phyloP scores from a whole-genome alignment of 2,797 vertebrate genomes.

The Columba guinea region DNA sequence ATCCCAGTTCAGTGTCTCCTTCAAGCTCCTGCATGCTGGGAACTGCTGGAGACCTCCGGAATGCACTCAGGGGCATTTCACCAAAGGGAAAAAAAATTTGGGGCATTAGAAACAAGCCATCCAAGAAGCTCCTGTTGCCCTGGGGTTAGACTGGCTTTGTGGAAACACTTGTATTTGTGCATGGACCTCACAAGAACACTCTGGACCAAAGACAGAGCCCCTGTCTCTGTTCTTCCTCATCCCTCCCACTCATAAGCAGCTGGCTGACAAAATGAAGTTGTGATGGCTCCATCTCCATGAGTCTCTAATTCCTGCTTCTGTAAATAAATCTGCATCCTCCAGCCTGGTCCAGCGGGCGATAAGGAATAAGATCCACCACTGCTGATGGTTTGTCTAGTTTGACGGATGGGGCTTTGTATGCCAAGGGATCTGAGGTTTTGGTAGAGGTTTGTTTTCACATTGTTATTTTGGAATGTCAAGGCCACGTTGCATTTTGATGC shows the following conservation, averaged over 20 bases:
- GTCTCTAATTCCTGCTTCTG: background rate
- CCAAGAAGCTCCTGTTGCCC: background rate
- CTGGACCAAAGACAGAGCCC: background rate
- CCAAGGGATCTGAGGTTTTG: background rate
- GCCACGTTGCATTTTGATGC: background rate
- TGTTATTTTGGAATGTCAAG: background rate
- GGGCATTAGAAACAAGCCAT: background rate
- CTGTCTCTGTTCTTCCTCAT: background rate
- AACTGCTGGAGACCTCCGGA: background rate
- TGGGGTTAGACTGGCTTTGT: background rate
- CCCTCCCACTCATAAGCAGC: background rate
- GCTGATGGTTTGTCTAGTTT: background rate
- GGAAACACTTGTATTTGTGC: background rate
- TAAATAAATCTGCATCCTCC: background rate
- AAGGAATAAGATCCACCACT: background rate
- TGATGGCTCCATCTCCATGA: accelerated
- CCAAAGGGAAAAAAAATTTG: background rate
- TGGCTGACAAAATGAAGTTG: background rate
- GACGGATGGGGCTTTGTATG: background rate
- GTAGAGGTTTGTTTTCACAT: background rate
- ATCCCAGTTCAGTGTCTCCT: background rate
- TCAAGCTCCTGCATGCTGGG: background rate
- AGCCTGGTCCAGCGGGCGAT: background rate
- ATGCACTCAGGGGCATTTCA: accelerated
- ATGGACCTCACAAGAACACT: background rate